These are phyloP conservation scores for Mythimna albipuncta DNA, from an alignment of 2,888 invertebrate genomes.

Conservation along the genomic window DNA sequence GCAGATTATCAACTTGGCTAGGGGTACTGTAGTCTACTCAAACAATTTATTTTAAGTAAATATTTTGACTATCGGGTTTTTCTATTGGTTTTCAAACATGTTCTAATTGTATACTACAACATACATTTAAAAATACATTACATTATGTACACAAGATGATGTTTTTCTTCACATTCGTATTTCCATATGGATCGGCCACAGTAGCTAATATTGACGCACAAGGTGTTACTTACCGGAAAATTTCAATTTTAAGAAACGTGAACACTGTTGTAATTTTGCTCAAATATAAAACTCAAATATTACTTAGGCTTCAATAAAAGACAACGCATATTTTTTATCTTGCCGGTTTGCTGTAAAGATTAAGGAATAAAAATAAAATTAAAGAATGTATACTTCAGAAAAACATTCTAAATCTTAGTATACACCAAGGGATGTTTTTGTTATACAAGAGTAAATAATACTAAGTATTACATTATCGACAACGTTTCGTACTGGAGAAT, in stretches of 20 bases:
- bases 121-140: conserved; percentile 4
- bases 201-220: conserved; percentile 8
- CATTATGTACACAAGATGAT: background rate
- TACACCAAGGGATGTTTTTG: background rate
- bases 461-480: background rate
- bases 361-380: conserved; percentile 2
- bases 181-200: background rate
- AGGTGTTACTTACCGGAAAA: conserved; percentile 20
- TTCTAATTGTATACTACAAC: conserved; percentile 10
- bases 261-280: background rate
- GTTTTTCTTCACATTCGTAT: conserved; percentile 1
- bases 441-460: background rate
- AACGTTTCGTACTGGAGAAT: background rate
- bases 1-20: too few relatives aligned
- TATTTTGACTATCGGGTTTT: conserved; percentile 32
- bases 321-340: conserved; percentile 26
- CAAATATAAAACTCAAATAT: background rate
- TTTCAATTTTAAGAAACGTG: conserved; percentile 13
- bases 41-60: background rate
- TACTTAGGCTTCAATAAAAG: conserved; percentile 11
- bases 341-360: background rate
- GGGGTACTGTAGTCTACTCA: background rate
- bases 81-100: background rate
- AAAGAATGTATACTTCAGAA: background rate
- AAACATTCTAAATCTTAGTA: conserved; percentile 2